Percentiles rank a stretch among this genome's conserved stretches.
phyloP scores from a whole-genome alignment of 2,888 invertebrate genomes.

The Sthenelais limicola region DNA sequence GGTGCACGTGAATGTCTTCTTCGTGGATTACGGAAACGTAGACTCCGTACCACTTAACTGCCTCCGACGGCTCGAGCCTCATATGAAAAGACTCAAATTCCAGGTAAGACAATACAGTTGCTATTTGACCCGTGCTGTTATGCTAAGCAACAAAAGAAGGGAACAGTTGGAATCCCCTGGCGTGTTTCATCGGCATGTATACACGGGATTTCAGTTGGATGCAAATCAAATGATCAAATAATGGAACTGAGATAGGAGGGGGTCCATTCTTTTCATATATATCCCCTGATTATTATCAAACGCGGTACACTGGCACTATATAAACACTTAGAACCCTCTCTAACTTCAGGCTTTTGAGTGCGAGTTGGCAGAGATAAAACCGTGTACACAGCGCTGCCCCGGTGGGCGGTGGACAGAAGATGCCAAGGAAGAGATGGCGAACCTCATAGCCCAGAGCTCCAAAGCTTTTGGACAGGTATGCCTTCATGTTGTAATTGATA shows the following conservation, averaged over 20 bases:
- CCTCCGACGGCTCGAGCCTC: conserved; percentile 52
- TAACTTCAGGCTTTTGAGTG: conserved; percentile 79
- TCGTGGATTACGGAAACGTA: conserved; percentile 84
- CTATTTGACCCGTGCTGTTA: background rate
- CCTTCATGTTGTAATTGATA: background rate
- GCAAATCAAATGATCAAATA: too few relatives aligned
- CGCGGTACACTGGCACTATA: background rate
- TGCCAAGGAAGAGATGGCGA: conserved; percentile 71
- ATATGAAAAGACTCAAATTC: conserved; percentile 54
- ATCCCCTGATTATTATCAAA: background rate
- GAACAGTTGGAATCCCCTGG: background rate
- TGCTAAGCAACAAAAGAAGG: background rate
- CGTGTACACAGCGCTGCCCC: conserved; percentile 77
- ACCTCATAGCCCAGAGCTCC: conserved; percentile 52
- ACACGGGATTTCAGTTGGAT: too few relatives aligned
- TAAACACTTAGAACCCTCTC: background rate
- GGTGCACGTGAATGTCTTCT: conserved; percentile 74
- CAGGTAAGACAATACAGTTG: conserved; percentile 54
- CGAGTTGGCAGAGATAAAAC: conserved; percentile 80
- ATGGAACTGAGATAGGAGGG: background rate
- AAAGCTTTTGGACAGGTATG: conserved; percentile 59
- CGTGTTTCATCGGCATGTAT: too few relatives aligned
- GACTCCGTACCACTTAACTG: conserved; percentile 50
- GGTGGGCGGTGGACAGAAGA: conserved; percentile 78
- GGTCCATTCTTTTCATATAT: background rate